Conservation (phyloP, 2,113 vertebrate genomes). For the Oryzias curvinotus region DNA sequence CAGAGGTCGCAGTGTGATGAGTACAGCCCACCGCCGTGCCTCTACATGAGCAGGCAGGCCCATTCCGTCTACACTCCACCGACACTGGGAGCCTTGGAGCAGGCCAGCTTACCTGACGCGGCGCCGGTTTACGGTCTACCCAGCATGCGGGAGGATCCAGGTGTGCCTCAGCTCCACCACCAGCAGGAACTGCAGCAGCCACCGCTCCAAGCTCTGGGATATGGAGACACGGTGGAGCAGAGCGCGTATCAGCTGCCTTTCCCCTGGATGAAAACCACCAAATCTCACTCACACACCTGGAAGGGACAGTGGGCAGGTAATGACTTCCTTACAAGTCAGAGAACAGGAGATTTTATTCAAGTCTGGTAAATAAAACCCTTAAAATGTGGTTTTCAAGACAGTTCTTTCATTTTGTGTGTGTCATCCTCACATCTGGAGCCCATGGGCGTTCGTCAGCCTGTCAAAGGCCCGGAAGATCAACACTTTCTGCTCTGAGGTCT, state of each 20-base stretch:
- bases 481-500: constrained; percentile 22
- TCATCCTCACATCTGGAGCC: too few species aligned
- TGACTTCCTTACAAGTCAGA: neutral
- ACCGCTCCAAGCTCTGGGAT: constrained; percentile 78
- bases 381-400: neutral
- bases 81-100: constrained; percentile 81
- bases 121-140: constrained; percentile 83
- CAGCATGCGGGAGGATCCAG: constrained; percentile 82
- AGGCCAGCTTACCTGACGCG: constrained; percentile 84
- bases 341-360: too few species aligned
- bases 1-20: constrained; percentile 86
- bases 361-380: neutral
- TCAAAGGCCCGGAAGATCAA: constrained; percentile 37
- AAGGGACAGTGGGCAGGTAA: constrained; percentile 96
- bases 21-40: constrained; percentile 90
- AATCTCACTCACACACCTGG: constrained; percentile 90
- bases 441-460: constrained; percentile 36
- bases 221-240: constrained; percentile 79
- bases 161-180: constrained; percentile 80
- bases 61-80: constrained; percentile 76
- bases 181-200: constrained; percentile 77
- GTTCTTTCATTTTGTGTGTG: too few species aligned
- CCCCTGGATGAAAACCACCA: constrained; percentile 98
- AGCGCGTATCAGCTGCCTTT: constrained; percentile 86
- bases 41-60: constrained; percentile 90